Evolutionary conservation across 1,140 invertebrate genomes (phyloP), one percentile per base, ranked within the genome.

Genomic region (Heliconius himera): DNA sequence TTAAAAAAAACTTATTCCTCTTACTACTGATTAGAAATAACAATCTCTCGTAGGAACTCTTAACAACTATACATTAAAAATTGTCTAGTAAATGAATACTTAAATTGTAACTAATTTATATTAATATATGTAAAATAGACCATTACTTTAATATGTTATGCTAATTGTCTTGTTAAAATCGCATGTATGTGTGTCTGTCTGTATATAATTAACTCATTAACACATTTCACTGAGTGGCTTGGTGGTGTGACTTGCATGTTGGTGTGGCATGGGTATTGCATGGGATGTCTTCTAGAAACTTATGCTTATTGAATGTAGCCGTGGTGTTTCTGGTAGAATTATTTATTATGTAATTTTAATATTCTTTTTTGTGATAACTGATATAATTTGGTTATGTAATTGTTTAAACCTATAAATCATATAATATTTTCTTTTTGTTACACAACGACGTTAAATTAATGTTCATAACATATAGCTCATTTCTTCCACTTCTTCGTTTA

Each of bases 191-290:
- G 33, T 71, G 16, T 46, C 20, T 70, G 22, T 76, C 26, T 38
- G 74, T 70, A 76, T 54, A 70, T 29, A 56, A 70, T 29, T 70
- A 76, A 76, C 73, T 76, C 74, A 76, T 76, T 76, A 70, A 70
- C 74, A 76, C 66, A 76, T 66, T 76, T 76, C 74, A 70, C 60
- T 60, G 36, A 70, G 60, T 70, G 38, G 74, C 74, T 70, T 76
- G 74, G 16, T 70, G 60, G 70, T 70, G 9, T 20, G 29, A 66
- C 3, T 49, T 41, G 74, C 36, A 70, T 76, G 29, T 33, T 36
- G 20, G 73, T 46, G n/a, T 66, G 26, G 60, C 60, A 66, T 66
- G 36, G 26, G n/a, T 76, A 76, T 73, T 73, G 76, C 76, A 73
- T 78, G 76, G 41, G 46, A 49, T 36, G 26, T 46, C 13, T 46